phyloP scores from a whole-genome alignment of 2,888 invertebrate genomes.

The Mythimna albipuncta region DNA sequence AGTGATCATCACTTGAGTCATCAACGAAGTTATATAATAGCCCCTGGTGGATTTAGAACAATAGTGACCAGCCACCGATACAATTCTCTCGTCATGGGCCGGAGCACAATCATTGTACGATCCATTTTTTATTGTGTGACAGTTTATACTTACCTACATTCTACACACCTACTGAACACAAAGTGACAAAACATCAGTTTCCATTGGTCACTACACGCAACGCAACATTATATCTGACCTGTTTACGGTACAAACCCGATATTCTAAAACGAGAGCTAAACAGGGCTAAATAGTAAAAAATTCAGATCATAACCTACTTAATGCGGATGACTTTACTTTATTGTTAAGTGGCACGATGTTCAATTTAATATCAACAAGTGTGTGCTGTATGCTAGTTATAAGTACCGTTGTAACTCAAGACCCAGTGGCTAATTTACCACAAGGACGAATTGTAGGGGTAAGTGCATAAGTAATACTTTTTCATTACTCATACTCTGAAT shows the following conservation, averaged over 20 bases:
- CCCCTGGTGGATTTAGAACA: conserved; percentile 82
- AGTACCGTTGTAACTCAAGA: conserved; percentile 79
- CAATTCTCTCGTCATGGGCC: conserved; percentile 84
- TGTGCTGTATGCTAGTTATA: conserved; percentile 56
- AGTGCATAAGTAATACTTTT: conserved; percentile 67
- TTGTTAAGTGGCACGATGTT: conserved; percentile 38
- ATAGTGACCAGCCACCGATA: conserved; percentile 78
- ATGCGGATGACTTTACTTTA: background rate
- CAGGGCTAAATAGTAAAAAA: background rate
- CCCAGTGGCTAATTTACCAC: conserved; percentile 88
- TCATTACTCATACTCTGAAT: no score
- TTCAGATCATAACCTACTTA: background rate
- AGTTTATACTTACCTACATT: conserved; percentile 24
- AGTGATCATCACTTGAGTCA: no score
- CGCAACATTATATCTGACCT: conserved; percentile 29
- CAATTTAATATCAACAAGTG: conserved; percentile 27
- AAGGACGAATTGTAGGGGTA: conserved; percentile 91
- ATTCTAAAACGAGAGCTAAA: conserved; percentile 14
- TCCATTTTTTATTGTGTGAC: conserved; percentile 79
- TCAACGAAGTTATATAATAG: no score
- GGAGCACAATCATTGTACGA: conserved; percentile 85
- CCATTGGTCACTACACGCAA: conserved; percentile 53
- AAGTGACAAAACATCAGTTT: conserved; percentile 74
- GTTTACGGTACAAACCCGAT: background rate
- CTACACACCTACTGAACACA: conserved; percentile 29